Conservation (phyloP, 30 jellyfish, hydroid and myxozoan genomes). For the Aurelia aurita region DNA sequence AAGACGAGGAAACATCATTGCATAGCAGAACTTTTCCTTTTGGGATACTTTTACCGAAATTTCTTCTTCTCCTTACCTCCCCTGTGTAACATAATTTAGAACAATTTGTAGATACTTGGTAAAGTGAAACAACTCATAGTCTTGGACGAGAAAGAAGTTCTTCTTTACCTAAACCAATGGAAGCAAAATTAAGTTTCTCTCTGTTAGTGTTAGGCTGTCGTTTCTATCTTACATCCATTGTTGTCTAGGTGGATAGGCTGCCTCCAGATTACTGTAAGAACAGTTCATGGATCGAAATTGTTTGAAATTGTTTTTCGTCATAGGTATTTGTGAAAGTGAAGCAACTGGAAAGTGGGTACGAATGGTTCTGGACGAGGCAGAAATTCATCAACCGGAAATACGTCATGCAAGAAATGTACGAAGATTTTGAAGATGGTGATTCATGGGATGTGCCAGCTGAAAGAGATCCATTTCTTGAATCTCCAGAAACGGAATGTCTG, state of each 20-base stretch:
- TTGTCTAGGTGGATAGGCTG: no score
- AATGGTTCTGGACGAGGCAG: constrained; percentile 81
- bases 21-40: no score
- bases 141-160: no score
- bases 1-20: not conserved
- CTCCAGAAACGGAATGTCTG: constrained; percentile 81
- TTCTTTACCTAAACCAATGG: no score
- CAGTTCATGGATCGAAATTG: no score
- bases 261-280: no score
- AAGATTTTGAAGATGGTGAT: constrained; percentile 77
- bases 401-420: constrained; percentile 89
- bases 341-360: constrained; percentile 77
- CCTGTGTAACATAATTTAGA: not conserved
- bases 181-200: no score
- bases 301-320: not conserved
- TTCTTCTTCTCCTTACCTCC: not conserved
- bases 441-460: constrained; percentile 89
- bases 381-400: constrained; percentile 81
- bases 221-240: no score
- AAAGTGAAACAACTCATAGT: no score
- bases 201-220: no score
- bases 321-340: constrained; percentile 78
- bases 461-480: constrained; percentile 83
- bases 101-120: no score
- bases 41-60: not conserved